Evolutionary conservation across 2,113 vertebrate species (phyloP), one percentile per base, ranked within the genome.

Genomic region (Epinephelus cyanopodus): DNA sequence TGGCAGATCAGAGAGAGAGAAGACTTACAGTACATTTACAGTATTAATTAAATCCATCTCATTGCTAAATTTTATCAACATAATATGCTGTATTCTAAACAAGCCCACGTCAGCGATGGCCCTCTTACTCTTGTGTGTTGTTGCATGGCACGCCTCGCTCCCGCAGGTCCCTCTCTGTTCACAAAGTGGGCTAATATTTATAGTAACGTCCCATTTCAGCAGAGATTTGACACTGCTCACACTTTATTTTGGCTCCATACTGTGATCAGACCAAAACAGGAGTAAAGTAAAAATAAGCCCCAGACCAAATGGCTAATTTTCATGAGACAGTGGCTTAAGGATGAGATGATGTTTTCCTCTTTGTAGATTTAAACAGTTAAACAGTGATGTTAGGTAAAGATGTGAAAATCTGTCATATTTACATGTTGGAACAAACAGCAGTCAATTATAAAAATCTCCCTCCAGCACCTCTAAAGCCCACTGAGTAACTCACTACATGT

Each of bases 171-270:
- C 42, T 75, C 89, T 73, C 53, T 14, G 21, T 86, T 87, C 66
- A 78, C 53, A 91, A 94, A 93, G 82, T 94, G 91, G 92, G 94
- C 87, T 91, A 90, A 90, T 95, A 95, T 95, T 94, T 95, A 85
- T 95, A 95, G 94, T 39, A 81, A 47, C 23, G 85, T 81, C 92
- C 94, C 81, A 92, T 88, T 94, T 94, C 86, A 83, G 77, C 62
- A 57, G 73, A 90, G 81, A 86, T 92, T 91, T 93, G 89, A 94
- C 90, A 76, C 76, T 15, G 75, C 77, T 89, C 83, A 61, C 3
- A 1, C 74, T 87, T 84, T 89, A 78, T 87, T 92, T 68, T 83
- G 52, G 85, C 77, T 78, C 37, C 75, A 39, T 68, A 65, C 62
- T 90, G 71, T 53, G 86, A 89, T 83, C 71, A 74, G 76, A 70